Base-by-base conservation (phyloP, 2,113 vertebrate species). In the Erpornis zantholeuca region DNA sequence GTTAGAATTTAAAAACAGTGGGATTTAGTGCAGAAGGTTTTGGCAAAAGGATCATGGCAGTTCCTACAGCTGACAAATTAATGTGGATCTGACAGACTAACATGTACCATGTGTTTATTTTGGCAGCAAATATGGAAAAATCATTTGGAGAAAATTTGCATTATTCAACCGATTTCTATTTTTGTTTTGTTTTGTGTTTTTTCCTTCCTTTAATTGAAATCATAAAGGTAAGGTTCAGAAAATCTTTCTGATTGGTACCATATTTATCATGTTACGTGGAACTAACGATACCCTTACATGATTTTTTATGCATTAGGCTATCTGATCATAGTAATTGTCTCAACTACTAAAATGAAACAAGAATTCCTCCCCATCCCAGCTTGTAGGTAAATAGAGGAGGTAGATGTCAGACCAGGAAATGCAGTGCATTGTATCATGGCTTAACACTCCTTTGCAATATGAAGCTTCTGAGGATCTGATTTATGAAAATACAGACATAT, bases 101-200 rank as follows among this genome's bases (percentile, higher is more conserved):
- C 97, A 76, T 75, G 40, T 88, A 97, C 97, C 98, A 98, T 98
- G 97, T 98, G 98, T 98, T 98, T 97, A 85, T 87, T 98, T 97
- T 98, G 98, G 98, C 98, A 98, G 90, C 73, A 97, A 95, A 98
- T 88, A 92, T 97, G 98, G 98, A 98, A 98, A 98, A 98, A 98
- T 98, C 90, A 97, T 98, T 98, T 98, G 90, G 91, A 97, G 80
- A 96, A 97, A 97, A 97, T 94, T 83, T 92, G 86, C 96, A 96
- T 97, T 98, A 97, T 97, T 98, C 88, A 97, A 98, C 88, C 70
- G 68, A 97, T 97, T 97, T 98, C 47, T 95, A 88, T 97, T 96
- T 59, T 69, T 84, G 40, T 47, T 96, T 95, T 98, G 57, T 96
- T 97, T 97, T 49, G n/a, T 90, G 66, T 82, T 85, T 86, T 84